Evolutionary conservation across 2,888 invertebrate species (phyloP).

Genomic region (Lycocerus yunnanus): DNA sequence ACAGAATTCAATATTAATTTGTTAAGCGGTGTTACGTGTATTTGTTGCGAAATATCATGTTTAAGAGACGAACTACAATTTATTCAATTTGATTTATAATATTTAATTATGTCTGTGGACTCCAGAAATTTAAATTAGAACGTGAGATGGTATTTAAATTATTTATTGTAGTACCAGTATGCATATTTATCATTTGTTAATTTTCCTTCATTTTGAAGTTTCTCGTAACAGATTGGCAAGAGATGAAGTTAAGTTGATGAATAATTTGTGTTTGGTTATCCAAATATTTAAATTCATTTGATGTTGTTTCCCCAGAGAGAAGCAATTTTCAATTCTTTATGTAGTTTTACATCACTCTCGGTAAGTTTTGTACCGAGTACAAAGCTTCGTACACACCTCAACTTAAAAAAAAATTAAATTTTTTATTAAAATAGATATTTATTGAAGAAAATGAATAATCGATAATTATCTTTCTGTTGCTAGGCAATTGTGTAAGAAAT

Average conservation of each 20-base stretch:
- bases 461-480: neutral
- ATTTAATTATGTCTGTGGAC: no score
- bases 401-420: neutral
- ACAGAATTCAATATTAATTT: no score
- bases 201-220: neutral
- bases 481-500: neutral
- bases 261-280: neutral
- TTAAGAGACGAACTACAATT: no score
- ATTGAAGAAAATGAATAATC: neutral
- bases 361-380: neutral
- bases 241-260: neutral
- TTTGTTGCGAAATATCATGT: no score
- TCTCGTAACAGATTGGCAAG: neutral
- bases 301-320: neutral
- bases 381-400: neutral
- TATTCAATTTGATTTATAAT: no score
- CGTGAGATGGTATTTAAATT: neutral
- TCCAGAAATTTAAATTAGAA: neutral
- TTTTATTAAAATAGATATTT: neutral
- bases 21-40: no score
- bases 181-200: neutral
- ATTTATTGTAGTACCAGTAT: neutral
- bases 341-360: neutral
- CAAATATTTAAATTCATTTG: neutral
- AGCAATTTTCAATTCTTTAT: neutral